These are phyloP conservation scores for Diplosoma virens DNA, from an alignment of 23 tunicate genomes.

Conservation along the genomic window DNA sequence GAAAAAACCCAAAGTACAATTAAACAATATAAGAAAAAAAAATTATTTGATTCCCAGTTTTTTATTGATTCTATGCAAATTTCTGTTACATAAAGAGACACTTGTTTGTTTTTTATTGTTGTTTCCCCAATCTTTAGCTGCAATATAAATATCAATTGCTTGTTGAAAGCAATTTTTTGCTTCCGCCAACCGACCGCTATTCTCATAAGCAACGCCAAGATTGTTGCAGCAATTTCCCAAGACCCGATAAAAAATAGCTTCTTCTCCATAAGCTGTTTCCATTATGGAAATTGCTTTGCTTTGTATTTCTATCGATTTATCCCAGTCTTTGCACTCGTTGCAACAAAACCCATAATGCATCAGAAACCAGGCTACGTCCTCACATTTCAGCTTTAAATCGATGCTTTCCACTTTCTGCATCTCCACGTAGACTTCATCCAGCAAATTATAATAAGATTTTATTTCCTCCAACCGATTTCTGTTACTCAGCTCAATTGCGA, in stretches of 20 bases:
- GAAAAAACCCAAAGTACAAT: too few relatives aligned
- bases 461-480: background rate
- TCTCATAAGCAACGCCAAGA: background rate
- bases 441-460: background rate
- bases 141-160: background rate
- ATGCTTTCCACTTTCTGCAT: background rate
- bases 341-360: background rate
- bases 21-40: too few relatives aligned
- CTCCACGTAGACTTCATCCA: background rate
- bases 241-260: background rate
- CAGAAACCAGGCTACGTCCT: constrained; percentile 4
- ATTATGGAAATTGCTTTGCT: background rate
- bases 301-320: background rate
- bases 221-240: background rate
- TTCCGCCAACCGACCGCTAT: background rate
- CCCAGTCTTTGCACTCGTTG: background rate
- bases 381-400: background rate
- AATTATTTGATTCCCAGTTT: too few relatives aligned
- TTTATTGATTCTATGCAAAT: too few relatives aligned
- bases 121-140: background rate
- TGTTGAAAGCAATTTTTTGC: background rate
- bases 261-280: background rate
- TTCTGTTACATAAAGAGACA: background rate
- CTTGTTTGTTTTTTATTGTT: background rate
- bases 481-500: background rate